Evolutionary conservation across 64 coral and sea anemone genomes (phyloP), one percentile per base, ranked within the genome.

Genomic region (Actinia tenebrosa): DNA sequence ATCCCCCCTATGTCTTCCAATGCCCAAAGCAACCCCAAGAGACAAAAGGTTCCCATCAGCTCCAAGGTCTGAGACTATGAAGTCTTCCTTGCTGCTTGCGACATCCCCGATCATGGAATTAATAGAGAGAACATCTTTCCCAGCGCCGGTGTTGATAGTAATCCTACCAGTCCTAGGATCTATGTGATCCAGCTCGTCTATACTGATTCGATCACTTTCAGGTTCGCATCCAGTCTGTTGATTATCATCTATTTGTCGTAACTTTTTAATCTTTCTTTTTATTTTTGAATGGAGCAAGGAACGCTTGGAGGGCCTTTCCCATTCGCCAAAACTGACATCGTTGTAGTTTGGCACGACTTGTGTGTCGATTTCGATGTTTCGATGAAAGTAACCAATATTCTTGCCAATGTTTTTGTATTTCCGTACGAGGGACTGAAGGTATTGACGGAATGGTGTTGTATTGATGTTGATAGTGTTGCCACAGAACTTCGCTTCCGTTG

Each of bases 401-500:
- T 44, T 19, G 17, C 17, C 46, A 19, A 25, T 52, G 11, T 50
- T 84, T 14, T 77, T 89, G 78, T 86, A 86, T 19, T 78, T 89
- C 18, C 71, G 72, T 11, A 77, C 82, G 9, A 93, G 77, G 18
- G 45, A 85, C 17, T 93, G 75, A 17, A 93, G 80, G 3, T 84
- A 88, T 69, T 85, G 20, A 10, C 77, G 77, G 64, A 89, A 93
- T 15, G 87, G 71, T 5, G 77, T 87, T 61, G 92, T 93, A 44
- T 93, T 93, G 18, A 93, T 60, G 25, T 86, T 78, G 61, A 93
- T 93, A 6, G 92, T 89, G 64, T 93, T 93, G 13, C 92, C 92
- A 30, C 92, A 93, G 82, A 93, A 93, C 22, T 60, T 89, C 45
- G 83, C 52, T 81, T 89, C 72, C 9, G 59, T 86, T 46, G 87